Base-by-base conservation (phyloP, 2,888 invertebrate species). In the Cremastinae sp. region DNA sequence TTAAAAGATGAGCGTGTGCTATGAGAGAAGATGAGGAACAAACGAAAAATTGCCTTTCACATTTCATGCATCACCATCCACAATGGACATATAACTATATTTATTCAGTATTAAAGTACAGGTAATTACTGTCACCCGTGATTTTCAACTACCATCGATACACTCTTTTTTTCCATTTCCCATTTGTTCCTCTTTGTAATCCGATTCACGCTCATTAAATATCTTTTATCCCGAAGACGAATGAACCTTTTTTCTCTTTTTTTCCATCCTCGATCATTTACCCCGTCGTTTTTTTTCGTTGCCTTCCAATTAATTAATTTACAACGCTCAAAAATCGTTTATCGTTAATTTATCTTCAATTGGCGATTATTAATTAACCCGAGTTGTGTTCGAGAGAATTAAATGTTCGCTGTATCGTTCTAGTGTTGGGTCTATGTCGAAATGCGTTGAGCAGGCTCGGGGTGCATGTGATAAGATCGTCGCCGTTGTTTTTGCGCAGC, bases 401-500 rank as follows among this genome's bases (percentile, higher is more conserved):
- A n/a, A n/a, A n/a, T n/a, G n/a, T n/a, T n/a, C n/a, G n/a, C n/a
- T n/a, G n/a, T n/a, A n/a, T n/a, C n/a, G n/a, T n/a, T n/a, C n/a
- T n/a, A n/a, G n/a, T n/a, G n/a, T n/a, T n/a, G n/a, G n/a, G n/a
- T n/a, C n/a, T n/a, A n/a, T n/a, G n/a, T n/a, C n/a, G n/a, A n/a
- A n/a, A n/a, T n/a, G n/a, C n/a, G n/a, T n/a, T n/a, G n/a, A n/a
- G n/a, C n/a, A n/a, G n/a, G n/a, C n/a, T n/a, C n/a, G n/a, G n/a
- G n/a, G n/a, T n/a, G n/a, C n/a, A n/a, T n/a, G n/a, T n/a, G n/a
- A n/a, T n/a, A n/a, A n/a, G n/a, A n/a, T n/a, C n/a, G n/a, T n/a
- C n/a, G n/a, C n/a, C n/a, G n/a, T n/a, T n/a, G n/a, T n/a, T n/a
- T 16, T 69, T 69, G 84, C 86, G 87, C 88, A 85, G 86, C 83